These are phyloP conservation scores for Stercorarius parasiticus DNA, from an alignment of 2,113 vertebrate species.

Conservation along the genomic window DNA sequence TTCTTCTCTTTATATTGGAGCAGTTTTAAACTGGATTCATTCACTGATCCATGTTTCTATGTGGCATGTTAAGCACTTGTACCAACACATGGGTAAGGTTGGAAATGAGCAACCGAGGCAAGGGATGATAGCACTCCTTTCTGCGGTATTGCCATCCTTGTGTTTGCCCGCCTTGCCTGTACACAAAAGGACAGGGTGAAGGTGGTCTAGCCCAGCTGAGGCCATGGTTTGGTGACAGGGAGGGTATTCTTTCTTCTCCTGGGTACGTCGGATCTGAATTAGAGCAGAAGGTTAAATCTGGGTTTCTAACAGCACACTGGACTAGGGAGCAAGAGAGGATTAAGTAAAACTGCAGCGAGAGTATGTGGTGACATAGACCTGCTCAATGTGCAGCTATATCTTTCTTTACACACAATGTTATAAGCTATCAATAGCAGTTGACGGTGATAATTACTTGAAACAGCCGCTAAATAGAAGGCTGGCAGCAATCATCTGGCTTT, in stretches of 20 bases:
- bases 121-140: neutral
- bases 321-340: neutral
- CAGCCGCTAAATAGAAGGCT: neutral
- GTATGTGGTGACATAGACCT: neutral
- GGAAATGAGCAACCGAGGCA: neutral
- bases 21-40: neutral
- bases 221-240: neutral
- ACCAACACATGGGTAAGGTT: neutral
- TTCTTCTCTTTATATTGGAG: neutral
- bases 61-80: neutral
- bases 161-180: neutral
- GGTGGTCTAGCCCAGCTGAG: neutral
- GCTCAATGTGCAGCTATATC: neutral
- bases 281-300: neutral
- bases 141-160: neutral
- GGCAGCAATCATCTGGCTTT: conserved; percentile 27
- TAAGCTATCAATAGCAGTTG: neutral
- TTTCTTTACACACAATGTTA: neutral
- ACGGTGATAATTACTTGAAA: conserved; percentile 19
- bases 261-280: neutral
- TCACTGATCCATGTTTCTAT: neutral
- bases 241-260: neutral
- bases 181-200: neutral
- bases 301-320: neutral
- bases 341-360: neutral